These are phyloP conservation scores for Papilio demoleus DNA, from an alignment of 2,888 invertebrate genomes.

Conservation along the genomic window DNA sequence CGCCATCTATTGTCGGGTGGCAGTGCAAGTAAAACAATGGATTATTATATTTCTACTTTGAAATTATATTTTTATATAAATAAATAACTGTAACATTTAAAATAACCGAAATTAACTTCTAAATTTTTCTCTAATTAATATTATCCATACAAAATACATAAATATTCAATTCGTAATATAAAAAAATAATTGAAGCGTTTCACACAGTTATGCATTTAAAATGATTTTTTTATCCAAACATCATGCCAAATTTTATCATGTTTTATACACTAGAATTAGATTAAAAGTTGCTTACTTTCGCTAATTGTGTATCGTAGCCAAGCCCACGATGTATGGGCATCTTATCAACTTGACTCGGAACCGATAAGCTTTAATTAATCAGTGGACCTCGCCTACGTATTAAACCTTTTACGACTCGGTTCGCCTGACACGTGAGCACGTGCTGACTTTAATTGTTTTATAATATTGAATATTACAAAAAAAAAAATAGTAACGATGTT, in stretches of 20 bases:
- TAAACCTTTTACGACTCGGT: constrained; percentile 74
- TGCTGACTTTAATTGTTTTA: constrained; percentile 18
- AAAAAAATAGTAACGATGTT: constrained; percentile 35
- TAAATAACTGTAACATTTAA: too few relatives aligned
- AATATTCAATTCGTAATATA: too few relatives aligned
- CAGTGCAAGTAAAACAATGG: constrained; percentile 43
- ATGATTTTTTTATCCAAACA: too few relatives aligned
- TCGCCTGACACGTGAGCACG: constrained; percentile 46
- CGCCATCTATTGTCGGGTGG: constrained; percentile 76
- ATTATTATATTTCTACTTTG: background rate
- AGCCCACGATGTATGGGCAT: constrained; percentile 52
- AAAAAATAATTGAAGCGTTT: too few relatives aligned
- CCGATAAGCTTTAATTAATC: constrained; percentile 78
- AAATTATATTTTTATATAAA: too few relatives aligned
- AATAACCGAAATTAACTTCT: too few relatives aligned
- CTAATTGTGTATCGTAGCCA: constrained; percentile 48
- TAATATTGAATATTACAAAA: background rate
- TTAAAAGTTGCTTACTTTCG: constrained; percentile 22
- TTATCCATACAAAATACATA: background rate
- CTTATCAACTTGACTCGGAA: constrained; percentile 61
- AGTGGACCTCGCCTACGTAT: constrained; percentile 69
- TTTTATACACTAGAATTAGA: constrained; percentile 49
- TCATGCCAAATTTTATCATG: too few relatives aligned
- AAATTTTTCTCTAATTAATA: background rate
- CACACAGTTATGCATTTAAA: background rate